A percentile compares a stretch with the other conserved stretches of the same genome.
Conservation (phyloP, 1,140 invertebrate species). For the Dendroctonus ponderosae region DNA sequence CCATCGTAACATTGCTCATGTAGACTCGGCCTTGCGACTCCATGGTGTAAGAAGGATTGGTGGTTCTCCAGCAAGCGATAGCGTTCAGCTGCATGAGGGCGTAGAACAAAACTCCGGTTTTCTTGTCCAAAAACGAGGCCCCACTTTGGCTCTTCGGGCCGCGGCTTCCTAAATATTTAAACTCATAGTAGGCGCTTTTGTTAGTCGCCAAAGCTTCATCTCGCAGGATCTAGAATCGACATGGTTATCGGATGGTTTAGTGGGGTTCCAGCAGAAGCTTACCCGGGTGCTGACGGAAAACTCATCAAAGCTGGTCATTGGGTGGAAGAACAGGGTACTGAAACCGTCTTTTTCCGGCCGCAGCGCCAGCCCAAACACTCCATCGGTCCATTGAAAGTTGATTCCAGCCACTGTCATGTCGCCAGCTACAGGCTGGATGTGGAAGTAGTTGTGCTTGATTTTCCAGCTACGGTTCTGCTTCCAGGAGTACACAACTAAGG, state of each 20-base stretch:
- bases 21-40: constrained; percentile 68
- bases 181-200: constrained; percentile 62
- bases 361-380: constrained; percentile 67
- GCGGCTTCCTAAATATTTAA: constrained; percentile 65
- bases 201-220: constrained; percentile 54
- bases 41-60: constrained; percentile 61
- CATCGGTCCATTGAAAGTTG: constrained; percentile 74
- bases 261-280: neutral
- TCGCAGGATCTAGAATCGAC: constrained; percentile 53
- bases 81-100: constrained; percentile 72
- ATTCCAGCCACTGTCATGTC: constrained; percentile 70
- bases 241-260: neutral
- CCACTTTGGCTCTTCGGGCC: constrained; percentile 72
- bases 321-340: constrained; percentile 75
- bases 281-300: constrained; percentile 66
- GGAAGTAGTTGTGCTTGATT: constrained; percentile 68
- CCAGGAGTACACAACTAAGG: constrained; percentile 70
- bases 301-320: constrained; percentile 70
- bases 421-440: constrained; percentile 66
- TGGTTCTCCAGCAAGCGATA: constrained; percentile 75
- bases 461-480: constrained; percentile 65
- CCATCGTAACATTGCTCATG: constrained; percentile 67
- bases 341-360: constrained; percentile 63
- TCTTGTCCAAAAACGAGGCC: constrained; percentile 68
- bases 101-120: constrained; percentile 73